Base-by-base conservation (phyloP, 2,888 invertebrate species). In the Parthenolecanium corni region DNA sequence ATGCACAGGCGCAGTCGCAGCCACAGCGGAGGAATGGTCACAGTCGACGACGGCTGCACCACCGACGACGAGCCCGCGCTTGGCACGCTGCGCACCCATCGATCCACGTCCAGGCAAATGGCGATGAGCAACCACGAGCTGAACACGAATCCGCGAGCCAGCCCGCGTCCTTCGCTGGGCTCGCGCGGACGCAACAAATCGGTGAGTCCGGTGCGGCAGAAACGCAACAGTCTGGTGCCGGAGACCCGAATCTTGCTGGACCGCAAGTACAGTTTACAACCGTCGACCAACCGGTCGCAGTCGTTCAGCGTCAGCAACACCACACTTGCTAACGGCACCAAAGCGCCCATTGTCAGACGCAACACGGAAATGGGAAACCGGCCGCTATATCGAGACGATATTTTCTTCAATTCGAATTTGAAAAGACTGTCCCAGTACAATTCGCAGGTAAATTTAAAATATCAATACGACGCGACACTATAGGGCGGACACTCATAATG, bases 381-480 rank as follows among this genome's bases (percentile, higher is more conserved):
- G 57, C 92, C 93, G 1, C 77, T 93, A 71, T 90, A 91, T 75
- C 79, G 90, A 69, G 90, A 90, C 69, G 94, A 94, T 71, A 91
- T 92, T 67, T 93, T 94, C 79, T 94, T 91, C 72, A 84, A 84
- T 3, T 91, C 88, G 12, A 92, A 91, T 66, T 77, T 93, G 66
- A 80, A 82, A n/a, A 79, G 90, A 68, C 77, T 94, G 61, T 88
- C 90, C 0, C 89, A 93, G 71, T 93, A 91, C 72, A 84, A 66
- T 3, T 89, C 89, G 1, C 81, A 84, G 71, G 77, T 76, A 69
- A 68, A 57, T 64, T 40, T 62, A 11, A 11, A 24, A 46, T 21
- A 36, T 36, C 2, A 24, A 4, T 31, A 31, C 31, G n/a, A n/a
- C n/a, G n/a, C n/a, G n/a, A n/a, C n/a, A n/a, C n/a, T n/a, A n/a